phyloP scores from a whole-genome alignment of 2,113 vertebrate genomes.

The Cololabis saira region DNA sequence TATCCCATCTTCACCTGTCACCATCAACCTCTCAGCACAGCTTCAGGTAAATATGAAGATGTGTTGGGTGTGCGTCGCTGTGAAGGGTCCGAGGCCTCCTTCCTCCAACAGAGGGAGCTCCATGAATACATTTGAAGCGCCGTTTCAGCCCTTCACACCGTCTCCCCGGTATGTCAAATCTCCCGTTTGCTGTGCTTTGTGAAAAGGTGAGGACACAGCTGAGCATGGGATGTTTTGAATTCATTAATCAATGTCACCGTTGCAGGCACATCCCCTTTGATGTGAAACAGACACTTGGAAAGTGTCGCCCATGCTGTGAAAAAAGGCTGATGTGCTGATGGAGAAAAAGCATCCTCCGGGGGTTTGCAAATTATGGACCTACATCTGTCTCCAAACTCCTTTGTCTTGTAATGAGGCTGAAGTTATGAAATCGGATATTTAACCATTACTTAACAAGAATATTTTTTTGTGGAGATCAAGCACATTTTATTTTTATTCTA shows the following conservation, averaged over 20 bases:
- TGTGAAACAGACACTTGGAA: constrained; percentile 81
- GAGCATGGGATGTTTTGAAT: constrained; percentile 68
- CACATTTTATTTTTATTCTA: not conserved
- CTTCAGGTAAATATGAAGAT: not conserved
- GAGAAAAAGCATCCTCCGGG: constrained; percentile 79
- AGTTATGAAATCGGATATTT: constrained; percentile 24
- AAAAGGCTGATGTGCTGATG: constrained; percentile 77
- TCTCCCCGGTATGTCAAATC: constrained; percentile 55
- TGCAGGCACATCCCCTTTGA: constrained; percentile 77
- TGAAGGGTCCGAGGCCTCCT: not conserved
- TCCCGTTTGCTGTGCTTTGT: constrained; percentile 59
- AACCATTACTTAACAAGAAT: not conserved
- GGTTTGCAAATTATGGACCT: constrained; percentile 77
- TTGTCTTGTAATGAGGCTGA: constrained; percentile 57
- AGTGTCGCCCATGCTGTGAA: constrained; percentile 73
- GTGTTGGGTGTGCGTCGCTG: not conserved
- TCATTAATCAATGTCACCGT: constrained; percentile 79
- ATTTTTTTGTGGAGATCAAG: not conserved
- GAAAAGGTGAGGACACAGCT: constrained; percentile 71
- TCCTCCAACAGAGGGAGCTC: constrained; percentile 71
- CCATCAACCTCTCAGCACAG: not conserved
- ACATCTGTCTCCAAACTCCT: constrained; percentile 67
- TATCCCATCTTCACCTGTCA: not conserved
- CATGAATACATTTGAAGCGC: constrained; percentile 54
- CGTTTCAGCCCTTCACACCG: constrained; percentile 28